Conservation (phyloP, 2,113 vertebrate species). For the Aptenodytes forsteri region DNA sequence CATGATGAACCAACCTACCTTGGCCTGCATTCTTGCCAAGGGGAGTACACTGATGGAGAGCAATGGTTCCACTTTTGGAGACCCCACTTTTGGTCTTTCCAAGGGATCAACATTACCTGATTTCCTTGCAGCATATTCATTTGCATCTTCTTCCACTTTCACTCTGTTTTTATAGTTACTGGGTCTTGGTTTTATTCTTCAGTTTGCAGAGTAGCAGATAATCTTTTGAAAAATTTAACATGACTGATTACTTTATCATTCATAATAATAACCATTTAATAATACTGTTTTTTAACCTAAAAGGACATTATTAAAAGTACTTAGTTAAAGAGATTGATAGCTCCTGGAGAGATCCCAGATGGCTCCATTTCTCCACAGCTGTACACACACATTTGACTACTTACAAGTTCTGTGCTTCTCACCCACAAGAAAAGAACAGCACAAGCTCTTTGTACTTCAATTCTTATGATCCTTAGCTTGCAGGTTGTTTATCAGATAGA, state of each 20-base stretch:
- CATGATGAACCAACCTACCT: not conserved
- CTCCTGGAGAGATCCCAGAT: not conserved
- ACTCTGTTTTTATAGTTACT: not conserved
- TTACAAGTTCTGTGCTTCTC: not conserved
- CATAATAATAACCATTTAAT: not conserved
- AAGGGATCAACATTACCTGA: not conserved
- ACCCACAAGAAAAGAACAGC: not conserved
- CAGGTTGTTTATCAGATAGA: not conserved
- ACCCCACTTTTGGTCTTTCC: not conserved
- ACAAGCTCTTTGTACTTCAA: not conserved
- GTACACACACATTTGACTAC: fast-evolving
- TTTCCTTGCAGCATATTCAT: not conserved
- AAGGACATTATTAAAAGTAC: not conserved
- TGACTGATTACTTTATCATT: not conserved
- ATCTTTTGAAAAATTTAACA: not conserved
- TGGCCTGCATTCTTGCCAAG: not conserved
- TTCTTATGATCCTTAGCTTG: not conserved
- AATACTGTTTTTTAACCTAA: not conserved
- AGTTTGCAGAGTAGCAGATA: not conserved
- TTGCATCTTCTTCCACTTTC: not conserved
- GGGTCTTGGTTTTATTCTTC: not conserved
- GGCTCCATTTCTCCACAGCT: not conserved
- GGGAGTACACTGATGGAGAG: not conserved
- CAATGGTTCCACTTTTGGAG: not conserved
- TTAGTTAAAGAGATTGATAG: not conserved